A percentile compares a stretch with the other conserved stretches of the same genome.
phyloP scores from a whole-genome alignment of 2,888 invertebrate genomes.

The Diachrysia chrysitis region DNA sequence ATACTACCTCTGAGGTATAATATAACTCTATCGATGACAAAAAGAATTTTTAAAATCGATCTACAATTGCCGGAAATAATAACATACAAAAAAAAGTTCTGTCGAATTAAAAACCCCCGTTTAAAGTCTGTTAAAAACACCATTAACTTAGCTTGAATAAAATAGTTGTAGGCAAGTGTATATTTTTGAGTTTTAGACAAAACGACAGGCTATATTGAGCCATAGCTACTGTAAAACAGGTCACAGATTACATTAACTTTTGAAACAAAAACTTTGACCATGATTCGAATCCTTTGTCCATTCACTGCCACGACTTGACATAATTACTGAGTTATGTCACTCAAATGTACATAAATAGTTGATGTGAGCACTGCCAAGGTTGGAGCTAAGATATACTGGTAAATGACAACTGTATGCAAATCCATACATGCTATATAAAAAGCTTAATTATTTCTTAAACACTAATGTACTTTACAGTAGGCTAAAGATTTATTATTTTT shows the following conservation, averaged over 20 bases:
- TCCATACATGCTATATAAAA: neutral
- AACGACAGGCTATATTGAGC: neutral
- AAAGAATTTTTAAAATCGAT: too few relatives aligned
- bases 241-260: constrained; percentile 30
- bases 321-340: constrained; percentile 28
- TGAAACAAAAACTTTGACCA: constrained; percentile 27
- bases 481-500: too few relatives aligned
- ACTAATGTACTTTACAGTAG: too few relatives aligned
- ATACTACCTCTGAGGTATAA: too few relatives aligned
- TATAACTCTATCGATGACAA: too few relatives aligned
- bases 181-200: neutral
- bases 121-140: too few relatives aligned
- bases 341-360: constrained; percentile 24
- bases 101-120: too few relatives aligned
- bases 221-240: neutral
- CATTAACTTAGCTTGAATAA: too few relatives aligned
- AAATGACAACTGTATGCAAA: constrained; percentile 2
- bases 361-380: constrained; percentile 39
- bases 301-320: constrained; percentile 28
- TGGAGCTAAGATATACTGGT: constrained; percentile 14
- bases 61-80: too few relatives aligned
- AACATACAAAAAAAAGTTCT: too few relatives aligned
- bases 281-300: constrained; percentile 28
- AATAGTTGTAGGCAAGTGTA: too few relatives aligned
- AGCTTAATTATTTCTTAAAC: neutral